Conservation (phyloP, 2,797 vertebrate genomes). For the Fundulus diaphanus region DNA sequence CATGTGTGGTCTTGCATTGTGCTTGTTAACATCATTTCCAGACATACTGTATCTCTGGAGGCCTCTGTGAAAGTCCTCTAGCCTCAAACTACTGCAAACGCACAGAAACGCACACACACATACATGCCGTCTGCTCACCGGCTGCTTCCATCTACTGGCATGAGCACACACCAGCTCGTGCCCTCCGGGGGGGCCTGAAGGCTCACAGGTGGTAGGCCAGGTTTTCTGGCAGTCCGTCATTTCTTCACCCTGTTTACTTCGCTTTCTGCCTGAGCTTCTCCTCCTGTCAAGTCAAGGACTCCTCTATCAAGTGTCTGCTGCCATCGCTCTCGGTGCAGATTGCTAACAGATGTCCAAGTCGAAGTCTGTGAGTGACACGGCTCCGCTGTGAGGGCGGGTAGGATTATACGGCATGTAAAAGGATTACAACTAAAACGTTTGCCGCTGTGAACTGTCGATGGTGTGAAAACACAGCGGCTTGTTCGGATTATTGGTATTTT, state of each 20-base stretch:
- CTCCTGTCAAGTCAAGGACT: constrained; percentile 61
- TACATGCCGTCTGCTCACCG: constrained; percentile 54
- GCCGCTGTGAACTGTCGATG: constrained; percentile 18
- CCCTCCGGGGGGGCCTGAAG: constrained; percentile 42
- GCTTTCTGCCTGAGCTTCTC: constrained; percentile 48
- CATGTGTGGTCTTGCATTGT: not conserved
- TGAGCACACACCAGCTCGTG: constrained; percentile 49
- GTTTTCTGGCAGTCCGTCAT: constrained; percentile 57
- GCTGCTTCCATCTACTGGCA: constrained; percentile 65
- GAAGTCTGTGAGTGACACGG: constrained; percentile 48
- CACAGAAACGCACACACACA: constrained; percentile 29
- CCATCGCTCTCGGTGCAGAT: constrained; percentile 47
- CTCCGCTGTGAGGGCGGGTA: constrained; percentile 34
- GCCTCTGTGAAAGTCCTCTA: constrained; percentile 16
- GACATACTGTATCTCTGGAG: constrained; percentile 14
- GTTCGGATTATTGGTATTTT: constrained; percentile 35
- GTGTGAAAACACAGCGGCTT: constrained; percentile 21
- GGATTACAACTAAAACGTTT: constrained; percentile 66
- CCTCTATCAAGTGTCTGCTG: constrained; percentile 62
- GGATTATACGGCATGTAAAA: constrained; percentile 66
- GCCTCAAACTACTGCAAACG: constrained; percentile 20
- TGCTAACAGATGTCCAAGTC: constrained; percentile 64
- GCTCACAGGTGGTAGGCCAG: constrained; percentile 53
- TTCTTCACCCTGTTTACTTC: constrained; percentile 41
- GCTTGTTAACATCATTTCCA: constrained; percentile 7